phyloP scores from a whole-genome alignment of 2,888 invertebrate species.

The Hypena proboscidalis region DNA sequence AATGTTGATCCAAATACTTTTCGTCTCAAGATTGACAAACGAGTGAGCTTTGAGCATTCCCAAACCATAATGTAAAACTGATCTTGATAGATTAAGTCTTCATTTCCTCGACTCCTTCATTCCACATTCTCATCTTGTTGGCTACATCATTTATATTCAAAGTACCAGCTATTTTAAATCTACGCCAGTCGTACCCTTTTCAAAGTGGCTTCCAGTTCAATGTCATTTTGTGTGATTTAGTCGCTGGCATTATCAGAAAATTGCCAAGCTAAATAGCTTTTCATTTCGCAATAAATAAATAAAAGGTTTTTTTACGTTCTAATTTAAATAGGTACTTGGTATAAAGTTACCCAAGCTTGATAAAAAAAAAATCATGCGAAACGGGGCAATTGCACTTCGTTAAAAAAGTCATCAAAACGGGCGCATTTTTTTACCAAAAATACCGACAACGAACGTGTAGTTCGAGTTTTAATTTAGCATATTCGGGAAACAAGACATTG shows the following conservation, averaged over 20 bases:
- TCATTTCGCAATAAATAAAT: neutral
- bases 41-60: too few relatives aligned
- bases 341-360: too few relatives aligned
- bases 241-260: slow-evolving; percentile 35
- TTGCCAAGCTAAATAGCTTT: slow-evolving; percentile 26
- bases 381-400: neutral
- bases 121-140: slow-evolving; percentile 23
- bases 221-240: slow-evolving; percentile 48
- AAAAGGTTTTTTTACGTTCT: too few relatives aligned
- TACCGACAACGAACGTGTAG: slow-evolving; percentile 5
- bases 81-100: slow-evolving; percentile 8
- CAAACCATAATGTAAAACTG: neutral
- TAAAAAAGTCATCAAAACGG: neutral
- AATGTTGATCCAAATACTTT: too few relatives aligned
- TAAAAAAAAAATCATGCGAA: too few relatives aligned
- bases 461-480: slow-evolving; percentile 45
- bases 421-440: neutral
- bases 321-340: too few relatives aligned
- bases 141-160: slow-evolving; percentile 44
- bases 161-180: slow-evolving; percentile 48
- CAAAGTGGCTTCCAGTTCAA: slow-evolving; percentile 40
- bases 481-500: slow-evolving; percentile 56
- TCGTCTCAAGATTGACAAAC: too few relatives aligned
- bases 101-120: slow-evolving; percentile 14
- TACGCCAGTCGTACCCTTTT: slow-evolving; percentile 48